These are phyloP conservation scores for Thymelicus sylvestris DNA, from an alignment of 2,888 invertebrate genomes.

Conservation along the genomic window DNA sequence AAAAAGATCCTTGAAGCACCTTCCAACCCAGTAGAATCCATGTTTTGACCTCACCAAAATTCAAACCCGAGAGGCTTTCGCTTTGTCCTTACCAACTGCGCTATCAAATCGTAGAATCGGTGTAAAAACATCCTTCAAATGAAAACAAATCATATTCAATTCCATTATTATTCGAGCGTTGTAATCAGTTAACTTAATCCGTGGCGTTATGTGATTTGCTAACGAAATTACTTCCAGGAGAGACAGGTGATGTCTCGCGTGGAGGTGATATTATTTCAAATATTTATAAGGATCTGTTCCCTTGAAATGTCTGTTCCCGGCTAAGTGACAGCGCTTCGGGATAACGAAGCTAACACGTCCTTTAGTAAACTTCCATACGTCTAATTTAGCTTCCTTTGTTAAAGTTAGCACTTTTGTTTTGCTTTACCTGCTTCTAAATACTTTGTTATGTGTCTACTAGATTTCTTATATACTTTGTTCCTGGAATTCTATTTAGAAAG, in stretches of 20 bases:
- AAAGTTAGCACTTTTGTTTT: conserved; percentile 1
- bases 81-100: too few species aligned
- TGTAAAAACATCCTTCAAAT: neutral
- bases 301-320: neutral
- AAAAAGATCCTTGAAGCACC: too few species aligned
- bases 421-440: neutral
- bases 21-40: too few species aligned
- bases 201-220: neutral
- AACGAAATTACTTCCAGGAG: neutral
- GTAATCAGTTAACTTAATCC: neutral
- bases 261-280: neutral
- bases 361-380: neutral
- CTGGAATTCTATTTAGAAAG: too few species aligned
- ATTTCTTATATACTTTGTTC: neutral
- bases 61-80: too few species aligned
- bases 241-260: neutral
- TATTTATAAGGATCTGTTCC: conserved; percentile 6
- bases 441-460: neutral
- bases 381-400: neutral
- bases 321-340: conserved; percentile 1
- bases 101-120: too few species aligned
- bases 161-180: neutral
- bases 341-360: neutral
- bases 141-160: neutral
- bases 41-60: too few species aligned